Evolutionary conservation across 2,113 vertebrate species (phyloP).

Genomic region (cat (Felis catus)): DNA sequence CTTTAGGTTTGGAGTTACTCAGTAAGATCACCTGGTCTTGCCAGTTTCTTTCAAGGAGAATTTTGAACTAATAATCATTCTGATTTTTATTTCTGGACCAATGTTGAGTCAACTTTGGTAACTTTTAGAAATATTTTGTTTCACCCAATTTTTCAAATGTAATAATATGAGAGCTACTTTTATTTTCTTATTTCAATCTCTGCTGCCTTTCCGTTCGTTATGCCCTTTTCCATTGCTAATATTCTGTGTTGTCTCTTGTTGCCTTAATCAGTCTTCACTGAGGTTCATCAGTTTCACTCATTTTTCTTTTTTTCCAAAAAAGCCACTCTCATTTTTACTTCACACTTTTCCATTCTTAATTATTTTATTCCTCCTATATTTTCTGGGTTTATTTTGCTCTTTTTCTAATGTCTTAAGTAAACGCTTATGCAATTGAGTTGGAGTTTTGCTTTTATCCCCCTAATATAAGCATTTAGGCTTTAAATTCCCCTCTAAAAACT

Average conservation of each 20-base stretch:
- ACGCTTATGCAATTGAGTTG: background rate
- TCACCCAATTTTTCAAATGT: background rate
- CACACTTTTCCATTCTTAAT: background rate
- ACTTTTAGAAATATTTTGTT: slow-evolving; percentile 11
- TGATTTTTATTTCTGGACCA: slow-evolving; percentile 4
- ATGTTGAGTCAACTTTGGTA: background rate
- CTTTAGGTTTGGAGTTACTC: background rate
- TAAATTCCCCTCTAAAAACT: background rate
- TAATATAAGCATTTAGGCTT: slow-evolving; percentile 18
- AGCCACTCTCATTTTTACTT: background rate
- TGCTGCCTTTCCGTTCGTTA: background rate
- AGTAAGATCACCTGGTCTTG: background rate
- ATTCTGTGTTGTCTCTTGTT: background rate
- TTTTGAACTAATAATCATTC: background rate
- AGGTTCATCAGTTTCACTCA: background rate
- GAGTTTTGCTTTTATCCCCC: background rate
- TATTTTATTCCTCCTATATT: background rate
- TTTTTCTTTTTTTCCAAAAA: background rate
- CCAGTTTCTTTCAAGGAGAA: background rate
- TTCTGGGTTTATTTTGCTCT: slow-evolving; percentile 18
- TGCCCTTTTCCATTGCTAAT: background rate
- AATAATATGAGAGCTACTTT: background rate
- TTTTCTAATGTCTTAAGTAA: slow-evolving; percentile 30
- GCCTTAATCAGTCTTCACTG: background rate
- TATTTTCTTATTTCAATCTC: slow-evolving; percentile 23